Base-by-base conservation (phyloP, 2,797 vertebrate genomes). In the Lepidocolaptes lacrymiger region DNA sequence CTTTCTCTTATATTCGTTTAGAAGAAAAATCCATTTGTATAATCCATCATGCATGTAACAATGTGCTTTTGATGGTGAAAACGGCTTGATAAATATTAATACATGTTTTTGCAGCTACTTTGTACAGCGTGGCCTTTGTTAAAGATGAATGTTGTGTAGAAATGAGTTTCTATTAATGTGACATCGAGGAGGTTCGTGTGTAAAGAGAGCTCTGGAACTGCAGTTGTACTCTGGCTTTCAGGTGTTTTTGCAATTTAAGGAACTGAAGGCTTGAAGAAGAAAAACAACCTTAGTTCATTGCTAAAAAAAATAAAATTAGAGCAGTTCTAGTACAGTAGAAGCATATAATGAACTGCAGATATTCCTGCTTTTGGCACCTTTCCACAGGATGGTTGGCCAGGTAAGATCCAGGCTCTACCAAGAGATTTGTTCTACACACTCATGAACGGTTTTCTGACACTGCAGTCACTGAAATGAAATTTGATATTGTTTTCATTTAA, bases 1-100 rank as follows among this genome's bases (percentile, higher is more conserved):
- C 49, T 93, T 93, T 86, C 91, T 97, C 96, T 96, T 91, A 87
- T 97, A 92, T 89, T 97, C 96, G 88, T 97, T 97, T 92, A 88
- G 90, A 96, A 96, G 77, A 76, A 94, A 97, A 96, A 92, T 89
- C 95, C 93, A 94, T 98, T 97, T 97, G 61, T 97, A 55, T 97
- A 93, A 95, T 97, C 93, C 91, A 72, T 96, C 96, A 96, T 95
- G 96, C 94, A 87, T 96, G 88, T 96, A 97, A 97, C 96, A 97
- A 91, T 95, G 73, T 89, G 90, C 85, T 97, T 97, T 98, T 98
- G 95, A 95, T 97, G 91, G 89, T 94, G 89, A 93, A 95, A 98
- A 96, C 93, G 76, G 87, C 96, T 97, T 97, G 96, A 97, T 98
- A 97, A 98, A 98, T 98, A 98, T 98, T 97, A 97, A 97, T 97